Evolutionary conservation across 2,888 invertebrate species (phyloP).

Genomic region (Physocephala rufipes): DNA sequence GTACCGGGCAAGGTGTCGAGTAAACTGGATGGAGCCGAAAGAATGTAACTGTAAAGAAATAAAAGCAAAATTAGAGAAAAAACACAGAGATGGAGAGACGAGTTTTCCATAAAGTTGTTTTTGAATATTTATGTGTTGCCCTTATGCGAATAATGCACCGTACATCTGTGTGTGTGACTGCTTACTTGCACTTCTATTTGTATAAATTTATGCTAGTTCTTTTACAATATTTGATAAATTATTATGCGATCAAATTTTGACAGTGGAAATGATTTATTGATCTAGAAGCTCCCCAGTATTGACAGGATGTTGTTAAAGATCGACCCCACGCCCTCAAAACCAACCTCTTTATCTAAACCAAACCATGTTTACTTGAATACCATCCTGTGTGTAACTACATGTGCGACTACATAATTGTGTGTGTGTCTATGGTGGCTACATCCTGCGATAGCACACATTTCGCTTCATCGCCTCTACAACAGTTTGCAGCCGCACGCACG

Average conservation of each 20-base stretch:
- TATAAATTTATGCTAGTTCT: neutral
- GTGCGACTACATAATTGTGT: too few relatives aligned
- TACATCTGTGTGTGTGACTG: neutral
- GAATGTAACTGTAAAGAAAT: slow-evolving; percentile 74
- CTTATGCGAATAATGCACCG: neutral
- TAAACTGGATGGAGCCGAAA: slow-evolving; percentile 89
- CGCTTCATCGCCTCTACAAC: too few relatives aligned
- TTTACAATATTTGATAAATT: slow-evolving; percentile 22
- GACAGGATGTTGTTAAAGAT: neutral
- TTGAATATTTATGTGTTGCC: neutral
- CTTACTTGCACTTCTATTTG: neutral
- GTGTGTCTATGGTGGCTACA: too few relatives aligned
- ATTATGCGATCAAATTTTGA: slow-evolving; percentile 18
- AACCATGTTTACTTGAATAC: too few relatives aligned
- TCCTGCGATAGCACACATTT: too few relatives aligned
- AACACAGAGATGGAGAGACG: neutral
- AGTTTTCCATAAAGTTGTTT: too few relatives aligned
- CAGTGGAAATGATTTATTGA: slow-evolving; percentile 29
- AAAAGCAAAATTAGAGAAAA: neutral
- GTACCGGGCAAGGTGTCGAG: slow-evolving; percentile 91
- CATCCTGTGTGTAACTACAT: too few relatives aligned
- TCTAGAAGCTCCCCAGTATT: neutral
- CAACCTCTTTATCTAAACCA: too few relatives aligned
- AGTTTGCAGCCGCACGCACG: too few relatives aligned
- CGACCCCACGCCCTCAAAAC: neutral